phyloP scores from a whole-genome alignment of 2,888 invertebrate genomes.

The Mythimna vitellina region DNA sequence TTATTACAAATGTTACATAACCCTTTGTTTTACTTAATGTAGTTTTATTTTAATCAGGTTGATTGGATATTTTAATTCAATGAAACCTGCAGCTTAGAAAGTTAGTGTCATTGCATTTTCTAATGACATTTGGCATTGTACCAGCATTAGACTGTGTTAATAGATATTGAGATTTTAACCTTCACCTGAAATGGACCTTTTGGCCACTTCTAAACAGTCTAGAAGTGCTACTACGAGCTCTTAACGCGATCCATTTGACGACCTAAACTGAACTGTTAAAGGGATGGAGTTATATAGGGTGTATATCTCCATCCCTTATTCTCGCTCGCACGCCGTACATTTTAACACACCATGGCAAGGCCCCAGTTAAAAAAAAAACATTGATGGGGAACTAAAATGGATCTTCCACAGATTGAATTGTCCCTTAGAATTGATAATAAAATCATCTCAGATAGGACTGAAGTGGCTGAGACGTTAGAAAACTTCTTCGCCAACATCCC shows the following conservation, averaged over 20 bases:
- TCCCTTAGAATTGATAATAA: no score
- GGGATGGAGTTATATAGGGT: no score
- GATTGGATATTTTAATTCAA: background rate
- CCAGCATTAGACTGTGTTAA: slow-evolving; percentile 44
- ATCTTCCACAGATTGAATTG: background rate
- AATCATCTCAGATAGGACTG: no score
- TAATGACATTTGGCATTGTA: slow-evolving; percentile 57
- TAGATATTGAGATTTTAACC: slow-evolving; percentile 29
- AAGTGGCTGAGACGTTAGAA: no score
- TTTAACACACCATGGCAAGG: no score
- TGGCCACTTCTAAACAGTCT: slow-evolving; percentile 7
- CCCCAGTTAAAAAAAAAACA: background rate
- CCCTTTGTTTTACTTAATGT: background rate
- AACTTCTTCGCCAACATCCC: no score
- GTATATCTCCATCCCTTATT: no score
- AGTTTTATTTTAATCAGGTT: background rate
- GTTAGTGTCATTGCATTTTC: slow-evolving; percentile 41
- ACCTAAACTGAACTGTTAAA: no score
- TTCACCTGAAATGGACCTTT: slow-evolving; percentile 31
- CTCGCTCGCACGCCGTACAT: no score
- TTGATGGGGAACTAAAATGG: no score
- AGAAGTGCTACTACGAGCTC: no score
- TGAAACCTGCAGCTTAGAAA: slow-evolving; percentile 37
- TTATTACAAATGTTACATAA: background rate
- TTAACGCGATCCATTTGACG: no score